phyloP scores from a whole-genome alignment of 2,113 vertebrate genomes.

The Cyphomyrus plagiostoma region DNA sequence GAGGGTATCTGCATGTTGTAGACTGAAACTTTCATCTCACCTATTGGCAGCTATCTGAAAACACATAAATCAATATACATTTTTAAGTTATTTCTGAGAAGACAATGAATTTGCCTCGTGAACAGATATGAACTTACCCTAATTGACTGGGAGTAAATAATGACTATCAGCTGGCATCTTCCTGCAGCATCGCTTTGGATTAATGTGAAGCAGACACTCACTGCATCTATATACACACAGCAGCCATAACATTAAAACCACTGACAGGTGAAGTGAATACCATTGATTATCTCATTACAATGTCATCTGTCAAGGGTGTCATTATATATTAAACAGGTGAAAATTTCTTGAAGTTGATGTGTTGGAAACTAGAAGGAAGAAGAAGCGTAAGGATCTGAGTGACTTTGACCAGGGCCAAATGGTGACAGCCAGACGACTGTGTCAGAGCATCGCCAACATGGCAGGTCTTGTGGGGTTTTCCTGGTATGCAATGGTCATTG shows the following conservation, averaged over 20 bases:
- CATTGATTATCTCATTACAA: background rate
- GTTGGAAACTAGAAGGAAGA: background rate
- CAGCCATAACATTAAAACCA: background rate
- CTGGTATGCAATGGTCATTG: background rate
- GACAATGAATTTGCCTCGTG: background rate
- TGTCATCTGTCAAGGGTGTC: background rate
- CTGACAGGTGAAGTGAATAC: background rate
- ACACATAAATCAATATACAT: slow-evolving; percentile 1
- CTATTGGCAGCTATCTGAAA: background rate
- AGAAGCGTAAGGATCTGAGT: background rate
- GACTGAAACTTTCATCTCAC: background rate
- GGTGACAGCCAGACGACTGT: background rate
- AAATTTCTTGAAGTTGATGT: background rate
- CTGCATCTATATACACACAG: background rate
- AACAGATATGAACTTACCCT: background rate
- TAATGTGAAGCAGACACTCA: background rate
- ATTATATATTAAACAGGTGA: background rate
- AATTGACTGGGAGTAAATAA: background rate
- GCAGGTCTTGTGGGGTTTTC: background rate
- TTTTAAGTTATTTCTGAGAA: background rate
- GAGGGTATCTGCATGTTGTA: background rate
- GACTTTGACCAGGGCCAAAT: background rate
- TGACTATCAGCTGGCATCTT: background rate
- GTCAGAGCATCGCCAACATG: background rate
- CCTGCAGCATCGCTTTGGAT: background rate